Evolutionary conservation across 2,888 invertebrate species (phyloP), one percentile per base, ranked within the genome.

Genomic region (Disparrhopalites patrizii): DNA sequence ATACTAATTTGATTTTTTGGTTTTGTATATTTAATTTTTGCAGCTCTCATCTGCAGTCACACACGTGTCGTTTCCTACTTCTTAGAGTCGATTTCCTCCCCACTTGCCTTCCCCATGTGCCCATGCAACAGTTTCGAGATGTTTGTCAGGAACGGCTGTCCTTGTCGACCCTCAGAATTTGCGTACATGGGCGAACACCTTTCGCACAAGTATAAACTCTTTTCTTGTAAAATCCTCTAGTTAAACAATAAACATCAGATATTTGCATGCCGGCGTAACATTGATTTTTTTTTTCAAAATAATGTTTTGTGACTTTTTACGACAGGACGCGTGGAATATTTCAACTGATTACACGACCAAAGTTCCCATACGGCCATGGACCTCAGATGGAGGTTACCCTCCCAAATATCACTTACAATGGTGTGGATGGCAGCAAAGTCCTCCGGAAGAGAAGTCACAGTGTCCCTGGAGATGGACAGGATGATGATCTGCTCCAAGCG

Each of bases 21-120:
- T 15, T n/a, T 5, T 25, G n/a, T 27, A 43, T 47, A 61, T 15
- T 50, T 7, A 10, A 10, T 15, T 64, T 10, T 47, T 31, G 8
- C 3, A 74, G 74, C 68, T 66, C 62, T 66, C 0, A 62, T 60
- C 28, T 75, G 75, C 55, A 70, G 66, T 8, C 70, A 71, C 43
- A 72, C 72, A 0, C 69, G 75, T 20, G 72, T 67, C 4, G 66
- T 70, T 8, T 58, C 67, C 15, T 73, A 72, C 56, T 75, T 58
- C 40, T 62, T 70, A n/a, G 73, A 75, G 47, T 66, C 69, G 4
- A 75, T 75, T 38, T 20, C 25, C 0, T 69, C 69, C 3, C 73
- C 75, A 20, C 63, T 68, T 23, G 73, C 72, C 25, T 73, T 73
- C 57, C 72, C 70, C 7, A 54, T 70, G n/a, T 75, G 75, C 55